Base-by-base conservation (phyloP, 2,113 vertebrate species). In the Centropristis striata region DNA sequence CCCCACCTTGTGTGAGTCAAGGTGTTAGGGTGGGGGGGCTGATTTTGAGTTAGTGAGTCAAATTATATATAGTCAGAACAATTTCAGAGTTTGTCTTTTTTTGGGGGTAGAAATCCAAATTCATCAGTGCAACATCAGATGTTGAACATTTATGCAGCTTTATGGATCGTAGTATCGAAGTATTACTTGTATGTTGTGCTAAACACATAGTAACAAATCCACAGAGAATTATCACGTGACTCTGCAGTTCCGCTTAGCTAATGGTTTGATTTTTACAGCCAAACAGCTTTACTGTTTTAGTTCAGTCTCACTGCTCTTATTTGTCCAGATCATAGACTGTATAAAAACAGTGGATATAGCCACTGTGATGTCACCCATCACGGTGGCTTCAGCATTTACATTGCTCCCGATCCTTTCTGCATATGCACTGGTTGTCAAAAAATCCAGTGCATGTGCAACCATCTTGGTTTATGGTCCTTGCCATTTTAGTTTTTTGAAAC, bases 1-100 rank as follows among this genome's bases (percentile, higher is more conserved):
- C 79, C 53, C 72, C 11, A 39, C 70, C 65, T 44, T 58, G 66
- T 51, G 81, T 82, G 78, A 82, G 87, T 87, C 85, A 85, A 86
- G 85, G 80, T 87, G 59, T 64, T 42, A 46, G 46, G 51, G 2
- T 61, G 55, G 77, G 42, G 18, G 28, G 36, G 46, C 32, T 23
- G 54, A 67, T 65, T 59, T 50, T 57, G 65, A 75, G 61, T 70
- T 28, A 61, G 73, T 49, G 72, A 66, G 55, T 71, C 57, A 85
- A 72, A 65, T 78, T 42, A 47, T 55, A n/a, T 12, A 63, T 18
- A 72, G 67, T 20, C 13, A n/a, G 11, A 67, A n/a, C 6, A 66
- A 32, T 66, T 75, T 65, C 27, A 36, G n/a, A 21, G 27, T 42
- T 21, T 46, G 21, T 72, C 6, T 32, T 28, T 47, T 25, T 37